These are phyloP conservation scores for Parnassius glacialis DNA, from an alignment of 2,888 invertebrate species.

Conservation along the genomic window DNA sequence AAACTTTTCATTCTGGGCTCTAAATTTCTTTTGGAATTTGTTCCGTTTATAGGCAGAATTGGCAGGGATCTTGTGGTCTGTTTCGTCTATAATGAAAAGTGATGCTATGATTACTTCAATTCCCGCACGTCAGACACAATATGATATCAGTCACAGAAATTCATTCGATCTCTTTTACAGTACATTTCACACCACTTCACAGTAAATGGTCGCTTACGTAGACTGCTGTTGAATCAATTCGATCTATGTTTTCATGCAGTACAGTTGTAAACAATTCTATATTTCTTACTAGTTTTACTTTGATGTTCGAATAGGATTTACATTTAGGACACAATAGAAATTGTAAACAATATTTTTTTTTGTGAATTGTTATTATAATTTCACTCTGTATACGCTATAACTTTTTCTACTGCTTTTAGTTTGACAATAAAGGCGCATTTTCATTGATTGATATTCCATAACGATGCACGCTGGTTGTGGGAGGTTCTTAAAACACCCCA, in stretches of 20 bases:
- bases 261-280: slow-evolving; percentile 11
- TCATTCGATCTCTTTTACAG: slow-evolving; percentile 14
- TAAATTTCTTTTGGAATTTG: slow-evolving; percentile 39
- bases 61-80: slow-evolving; percentile 47
- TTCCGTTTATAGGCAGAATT: slow-evolving; percentile 39
- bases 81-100: slow-evolving; percentile 69
- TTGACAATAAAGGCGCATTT: too few species aligned
- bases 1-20: slow-evolving; percentile 70
- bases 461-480: too few species aligned
- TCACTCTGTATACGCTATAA: slow-evolving; percentile 1
- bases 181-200: slow-evolving; percentile 44
- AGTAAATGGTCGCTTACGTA: slow-evolving; percentile 51
- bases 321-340: neutral
- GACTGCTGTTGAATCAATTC: slow-evolving; percentile 30
- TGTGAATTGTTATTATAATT: slow-evolving; percentile 1
- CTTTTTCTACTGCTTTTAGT: neutral
- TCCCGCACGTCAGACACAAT: slow-evolving; percentile 6
- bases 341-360: neutral
- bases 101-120: slow-evolving; percentile 25
- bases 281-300: too few species aligned
- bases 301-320: neutral
- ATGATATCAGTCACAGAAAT: slow-evolving; percentile 12
- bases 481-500: too few species aligned
- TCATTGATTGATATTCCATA: too few species aligned
- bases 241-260: slow-evolving; percentile 4